Percentiles rank a stretch among this genome's conserved stretches.
Evolutionary conservation across 2,797 vertebrate species (phyloP).

Genomic region (Phylloscopus collybita): DNA sequence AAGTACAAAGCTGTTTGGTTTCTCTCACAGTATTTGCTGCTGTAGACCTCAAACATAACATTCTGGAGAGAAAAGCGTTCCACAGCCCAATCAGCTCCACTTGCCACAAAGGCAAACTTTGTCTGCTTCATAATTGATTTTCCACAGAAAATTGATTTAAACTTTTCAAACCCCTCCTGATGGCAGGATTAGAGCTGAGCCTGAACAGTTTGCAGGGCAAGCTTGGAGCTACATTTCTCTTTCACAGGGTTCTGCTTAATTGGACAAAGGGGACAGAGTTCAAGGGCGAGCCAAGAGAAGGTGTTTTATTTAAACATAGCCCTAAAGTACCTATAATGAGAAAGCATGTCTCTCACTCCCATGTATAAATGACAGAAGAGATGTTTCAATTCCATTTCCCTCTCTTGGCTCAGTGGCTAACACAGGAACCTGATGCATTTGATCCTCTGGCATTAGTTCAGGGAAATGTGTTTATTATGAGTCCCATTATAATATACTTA

Average conservation of each 20-base stretch:
- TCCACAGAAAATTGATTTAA: slow-evolving; percentile 65
- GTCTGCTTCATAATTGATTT: slow-evolving; percentile 60
- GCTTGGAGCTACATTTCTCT: slow-evolving; percentile 42
- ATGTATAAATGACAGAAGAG: not conserved
- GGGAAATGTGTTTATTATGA: slow-evolving; percentile 51
- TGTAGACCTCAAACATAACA: not conserved
- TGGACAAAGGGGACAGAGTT: slow-evolving; percentile 64
- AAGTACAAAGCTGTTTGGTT: not conserved
- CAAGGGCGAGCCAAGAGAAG: slow-evolving; percentile 66
- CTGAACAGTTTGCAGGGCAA: not conserved
- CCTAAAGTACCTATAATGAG: slow-evolving; percentile 22
- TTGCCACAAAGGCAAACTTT: slow-evolving; percentile 34
- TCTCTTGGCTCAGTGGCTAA: not conserved
- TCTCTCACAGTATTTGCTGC: slow-evolving; percentile 32
- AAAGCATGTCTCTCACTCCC: not conserved
- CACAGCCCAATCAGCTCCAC: not conserved
- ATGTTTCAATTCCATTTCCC: slow-evolving; percentile 12
- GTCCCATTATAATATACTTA: slow-evolving; percentile 11
- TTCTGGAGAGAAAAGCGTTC: not conserved
- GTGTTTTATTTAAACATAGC: slow-evolving; percentile 67
- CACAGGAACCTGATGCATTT: not conserved
- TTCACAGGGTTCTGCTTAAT: slow-evolving; percentile 64
- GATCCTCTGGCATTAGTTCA: not conserved
- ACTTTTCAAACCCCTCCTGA: slow-evolving; percentile 59
- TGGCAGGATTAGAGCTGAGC: slow-evolving; percentile 62